Percentiles rank a stretch among this genome's conserved stretches.
phyloP scores from a whole-genome alignment of 2,888 invertebrate genomes.

The Acleris holmiana region DNA sequence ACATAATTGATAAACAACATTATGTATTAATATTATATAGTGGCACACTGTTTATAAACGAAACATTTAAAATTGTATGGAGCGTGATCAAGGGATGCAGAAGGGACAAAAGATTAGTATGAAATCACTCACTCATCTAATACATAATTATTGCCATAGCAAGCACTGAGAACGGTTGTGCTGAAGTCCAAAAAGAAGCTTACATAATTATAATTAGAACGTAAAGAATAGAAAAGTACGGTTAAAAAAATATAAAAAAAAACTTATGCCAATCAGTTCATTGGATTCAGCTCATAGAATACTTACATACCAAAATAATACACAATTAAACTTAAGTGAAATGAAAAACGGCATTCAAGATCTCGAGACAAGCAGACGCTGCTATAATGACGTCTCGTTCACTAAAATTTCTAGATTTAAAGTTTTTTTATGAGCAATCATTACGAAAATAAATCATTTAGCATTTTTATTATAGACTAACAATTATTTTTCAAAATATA shows the following conservation, averaged over 20 bases:
- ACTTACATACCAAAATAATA: slow-evolving; percentile 26
- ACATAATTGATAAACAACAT: too few relatives aligned
- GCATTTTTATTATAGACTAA: too few relatives aligned
- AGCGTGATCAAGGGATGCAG: slow-evolving; percentile 9
- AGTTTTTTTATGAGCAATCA: too few relatives aligned
- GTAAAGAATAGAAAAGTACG: slow-evolving; percentile 11
- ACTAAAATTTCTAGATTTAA: background rate
- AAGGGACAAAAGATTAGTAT: background rate
- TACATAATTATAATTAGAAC: slow-evolving; percentile 19
- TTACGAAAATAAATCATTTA: too few relatives aligned
- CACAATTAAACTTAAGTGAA: slow-evolving; percentile 12
- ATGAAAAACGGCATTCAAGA: slow-evolving; percentile 6
- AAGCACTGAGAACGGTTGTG: slow-evolving; percentile 18
- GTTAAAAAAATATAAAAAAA: slow-evolving; percentile 31
- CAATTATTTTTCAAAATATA: too few relatives aligned
- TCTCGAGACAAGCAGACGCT: background rate
- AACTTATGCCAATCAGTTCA: slow-evolving; percentile 37
- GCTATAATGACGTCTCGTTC: background rate
- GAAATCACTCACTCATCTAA: too few relatives aligned
- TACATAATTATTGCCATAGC: slow-evolving; percentile 1
- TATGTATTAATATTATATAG: background rate
- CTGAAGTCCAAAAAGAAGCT: slow-evolving; percentile 32
- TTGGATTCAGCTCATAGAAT: slow-evolving; percentile 31
- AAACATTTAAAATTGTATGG: slow-evolving; percentile 23
- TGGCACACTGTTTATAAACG: background rate